Base-by-base conservation (phyloP, 2,113 vertebrate genomes). In the Sigmodon hispidus region DNA sequence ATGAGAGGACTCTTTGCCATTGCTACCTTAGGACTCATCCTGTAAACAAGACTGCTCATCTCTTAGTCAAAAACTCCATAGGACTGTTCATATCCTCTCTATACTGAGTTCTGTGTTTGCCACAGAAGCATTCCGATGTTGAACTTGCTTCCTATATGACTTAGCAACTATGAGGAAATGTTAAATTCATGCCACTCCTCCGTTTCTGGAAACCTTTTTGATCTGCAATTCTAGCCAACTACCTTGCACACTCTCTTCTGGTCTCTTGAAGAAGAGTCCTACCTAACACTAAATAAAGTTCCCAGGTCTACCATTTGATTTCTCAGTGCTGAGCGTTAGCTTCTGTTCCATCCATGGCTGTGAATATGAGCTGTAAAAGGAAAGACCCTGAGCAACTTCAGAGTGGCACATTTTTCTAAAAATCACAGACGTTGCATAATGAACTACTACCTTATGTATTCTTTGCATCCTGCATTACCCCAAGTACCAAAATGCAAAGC, bases 291-390 rank as follows among this genome's bases (percentile, higher is more conserved):
- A 95, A 94, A 89, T 89, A 70, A 95, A 87, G 76, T 50, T 96
- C 85, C 86, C 86, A 77, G 45, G 40, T n/a, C 61, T 86, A 45
- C 45, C 59, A 61, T 73, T 89, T 65, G 36, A 16, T 67, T 87
- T 88, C 6, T 36, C 34, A 67, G 72, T 50, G 67, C 72, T 63
- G 48, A 91, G 80, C 48, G 34, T 31, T 40, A 75, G 83, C 88
- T 91, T 94, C 69, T 96, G 94, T 95, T 93, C 96, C 94, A 95
- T 91, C 84, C 50, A 48, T 81, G 90, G 61, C 65, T 96, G 67
- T 94, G 87, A 96, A 92, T 48, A 11, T 43, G 83, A 95, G 59
- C 72, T 69, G 63, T 73, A 77, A 59, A 77, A 43, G 80, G 81
- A 89, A 90, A 93, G 63, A 52, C 50, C 48, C n/a, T 50, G 67